These are phyloP conservation scores for Rostratula benghalensis DNA, from an alignment of 2,113 vertebrate genomes.

Conservation along the genomic window DNA sequence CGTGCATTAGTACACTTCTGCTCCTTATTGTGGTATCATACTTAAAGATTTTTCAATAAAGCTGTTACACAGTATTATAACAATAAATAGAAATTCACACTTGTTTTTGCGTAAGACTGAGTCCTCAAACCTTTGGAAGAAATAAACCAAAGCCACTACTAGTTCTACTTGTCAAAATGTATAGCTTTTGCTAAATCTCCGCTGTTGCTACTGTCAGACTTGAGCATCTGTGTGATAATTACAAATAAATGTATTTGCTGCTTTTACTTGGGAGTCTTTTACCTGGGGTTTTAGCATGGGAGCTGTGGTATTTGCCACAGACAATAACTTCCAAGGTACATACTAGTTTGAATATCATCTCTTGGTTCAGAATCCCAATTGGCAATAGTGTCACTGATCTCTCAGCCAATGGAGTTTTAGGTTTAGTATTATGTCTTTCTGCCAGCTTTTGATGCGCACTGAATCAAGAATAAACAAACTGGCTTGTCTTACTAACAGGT, in stretches of 20 bases:
- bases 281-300: not conserved
- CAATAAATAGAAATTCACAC: not conserved
- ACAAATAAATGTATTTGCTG: not conserved
- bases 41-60: not conserved
- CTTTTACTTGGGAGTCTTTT: not conserved
- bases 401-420: not conserved
- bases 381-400: not conserved
- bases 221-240: not conserved
- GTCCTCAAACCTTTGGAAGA: not conserved
- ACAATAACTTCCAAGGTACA: not conserved
- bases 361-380: not conserved
- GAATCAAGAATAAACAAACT: not conserved
- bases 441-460: not conserved
- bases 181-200: not conserved
- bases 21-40: not conserved
- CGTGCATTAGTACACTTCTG: not conserved
- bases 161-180: not conserved
- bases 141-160: not conserved
- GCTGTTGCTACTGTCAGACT: not conserved
- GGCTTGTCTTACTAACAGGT: not conserved
- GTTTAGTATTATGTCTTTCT: not conserved
- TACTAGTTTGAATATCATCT: not conserved
- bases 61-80: not conserved
- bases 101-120: not conserved
- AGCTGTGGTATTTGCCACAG: not conserved